phyloP scores from a whole-genome alignment of 1,140 invertebrate species.

The Hormaphis cornu region DNA sequence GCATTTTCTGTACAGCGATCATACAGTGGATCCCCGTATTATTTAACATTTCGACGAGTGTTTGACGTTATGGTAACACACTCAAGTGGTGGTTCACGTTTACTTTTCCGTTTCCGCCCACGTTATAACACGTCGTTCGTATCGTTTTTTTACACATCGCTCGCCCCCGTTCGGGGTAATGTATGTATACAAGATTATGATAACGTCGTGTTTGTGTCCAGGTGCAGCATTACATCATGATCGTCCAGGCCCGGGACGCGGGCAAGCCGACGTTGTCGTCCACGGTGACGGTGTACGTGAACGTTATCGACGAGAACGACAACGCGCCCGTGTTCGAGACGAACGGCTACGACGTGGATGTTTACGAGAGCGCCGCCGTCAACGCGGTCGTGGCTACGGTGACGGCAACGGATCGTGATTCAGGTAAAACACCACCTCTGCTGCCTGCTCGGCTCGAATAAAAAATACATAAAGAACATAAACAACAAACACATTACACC shows the following conservation, averaged over 20 bases:
- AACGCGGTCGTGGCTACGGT: slow-evolving; percentile 71
- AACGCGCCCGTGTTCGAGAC: slow-evolving; percentile 86
- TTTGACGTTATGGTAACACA: too few relatives aligned
- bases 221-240: slow-evolving; percentile 88
- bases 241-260: slow-evolving; percentile 81
- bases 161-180: neutral
- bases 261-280: slow-evolving; percentile 80
- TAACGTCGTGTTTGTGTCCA: slow-evolving; percentile 44
- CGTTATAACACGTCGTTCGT: too few relatives aligned
- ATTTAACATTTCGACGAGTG: too few relatives aligned
- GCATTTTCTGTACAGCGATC: too few relatives aligned
- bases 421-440: slow-evolving; percentile 50
- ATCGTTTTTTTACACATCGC: neutral
- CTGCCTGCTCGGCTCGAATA: too few relatives aligned
- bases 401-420: slow-evolving; percentile 81
- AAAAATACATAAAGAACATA: too few relatives aligned
- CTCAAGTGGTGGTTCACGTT: too few relatives aligned
- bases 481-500: too few relatives aligned
- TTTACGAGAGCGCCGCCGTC: slow-evolving; percentile 75
- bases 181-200: neutral
- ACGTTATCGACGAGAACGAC: slow-evolving; percentile 89
- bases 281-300: slow-evolving; percentile 84
- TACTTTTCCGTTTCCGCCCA: too few relatives aligned
- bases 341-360: slow-evolving; percentile 76
- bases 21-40: too few relatives aligned